These are phyloP conservation scores for Lasioglossum marginatum DNA, from an alignment of 2,888 invertebrate species.

Conservation along the genomic window DNA sequence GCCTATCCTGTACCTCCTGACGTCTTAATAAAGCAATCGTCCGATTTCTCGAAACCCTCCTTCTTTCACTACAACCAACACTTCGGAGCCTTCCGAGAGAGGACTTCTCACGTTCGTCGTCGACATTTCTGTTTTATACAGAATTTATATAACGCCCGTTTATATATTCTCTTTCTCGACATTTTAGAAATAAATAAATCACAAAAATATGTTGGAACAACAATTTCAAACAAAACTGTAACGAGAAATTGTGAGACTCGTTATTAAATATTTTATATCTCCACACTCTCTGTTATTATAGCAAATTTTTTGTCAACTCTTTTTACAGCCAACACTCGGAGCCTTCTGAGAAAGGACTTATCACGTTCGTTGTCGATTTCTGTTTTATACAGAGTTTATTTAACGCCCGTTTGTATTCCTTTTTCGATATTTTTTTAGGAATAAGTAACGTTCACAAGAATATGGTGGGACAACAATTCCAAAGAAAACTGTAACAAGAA, in stretches of 20 bases:
- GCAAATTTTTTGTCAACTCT: too few species aligned
- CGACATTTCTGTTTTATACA: not conserved
- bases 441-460: too few species aligned
- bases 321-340: too few species aligned
- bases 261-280: not conserved
- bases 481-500: too few species aligned
- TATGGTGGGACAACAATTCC: too few species aligned
- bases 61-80: slow-evolving; percentile 44
- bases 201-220: not conserved
- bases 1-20: slow-evolving; percentile 63
- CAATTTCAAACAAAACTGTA: not conserved
- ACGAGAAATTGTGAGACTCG: not conserved
- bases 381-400: too few species aligned
- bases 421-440: too few species aligned
- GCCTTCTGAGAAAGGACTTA: too few species aligned
- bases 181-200: not conserved
- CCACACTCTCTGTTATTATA: too few species aligned
- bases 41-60: slow-evolving; percentile 61
- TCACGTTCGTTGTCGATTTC: too few species aligned
- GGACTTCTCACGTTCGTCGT: slow-evolving; percentile 12
- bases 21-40: slow-evolving; percentile 68
- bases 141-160: not conserved
- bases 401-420: too few species aligned
- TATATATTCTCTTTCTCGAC: not conserved
- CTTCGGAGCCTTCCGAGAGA: slow-evolving; percentile 16